A percentile compares a stretch with the other conserved stretches of the same genome.
These are phyloP conservation scores for Etheostoma nigrum DNA, from an alignment of 2,797 vertebrate genomes.

Conservation along the genomic window DNA sequence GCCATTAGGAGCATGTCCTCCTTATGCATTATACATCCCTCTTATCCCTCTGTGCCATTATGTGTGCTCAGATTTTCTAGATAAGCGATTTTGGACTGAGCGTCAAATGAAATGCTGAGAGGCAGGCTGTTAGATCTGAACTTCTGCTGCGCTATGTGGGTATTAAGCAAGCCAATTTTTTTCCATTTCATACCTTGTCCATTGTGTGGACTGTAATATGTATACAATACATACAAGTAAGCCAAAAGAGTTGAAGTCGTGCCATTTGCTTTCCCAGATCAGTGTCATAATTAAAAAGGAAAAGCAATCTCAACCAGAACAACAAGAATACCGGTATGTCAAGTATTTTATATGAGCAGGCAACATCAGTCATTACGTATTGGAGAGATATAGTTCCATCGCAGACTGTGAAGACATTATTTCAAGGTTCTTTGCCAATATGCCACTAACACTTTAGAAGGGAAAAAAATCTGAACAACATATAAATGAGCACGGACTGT, in stretches of 20 bases:
- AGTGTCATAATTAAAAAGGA: conserved; percentile 38
- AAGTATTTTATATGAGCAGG: conserved; percentile 50
- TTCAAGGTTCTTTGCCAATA: conserved; percentile 71
- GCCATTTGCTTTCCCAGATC: not conserved
- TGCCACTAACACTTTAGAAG: conserved; percentile 61
- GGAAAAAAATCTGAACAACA: conserved; percentile 55
- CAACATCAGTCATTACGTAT: conserved; percentile 51
- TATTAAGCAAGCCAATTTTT: conserved; percentile 60
- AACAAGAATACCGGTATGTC: conserved; percentile 31
- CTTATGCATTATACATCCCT: conserved; percentile 83
- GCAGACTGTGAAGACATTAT: conserved; percentile 44
- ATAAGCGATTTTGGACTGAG: conserved; percentile 81
- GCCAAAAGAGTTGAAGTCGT: not conserved
- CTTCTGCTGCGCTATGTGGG: conserved; percentile 57
- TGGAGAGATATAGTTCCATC: conserved; percentile 48
- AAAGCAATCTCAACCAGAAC: conserved; percentile 35
- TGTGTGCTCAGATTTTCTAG: conserved; percentile 81
- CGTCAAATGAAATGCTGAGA: conserved; percentile 78
- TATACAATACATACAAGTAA: conserved; percentile 1
- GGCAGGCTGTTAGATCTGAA: conserved; percentile 71
- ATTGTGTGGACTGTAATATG: conserved; percentile 10
- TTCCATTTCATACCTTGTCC: conserved; percentile 41
- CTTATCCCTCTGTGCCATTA: conserved; percentile 78
- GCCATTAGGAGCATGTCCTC: conserved; percentile 79
- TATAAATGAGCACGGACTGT: conserved; percentile 50